These are phyloP conservation scores for Decapterus maruadsi DNA, from an alignment of 2,797 vertebrate genomes.

Conservation along the genomic window DNA sequence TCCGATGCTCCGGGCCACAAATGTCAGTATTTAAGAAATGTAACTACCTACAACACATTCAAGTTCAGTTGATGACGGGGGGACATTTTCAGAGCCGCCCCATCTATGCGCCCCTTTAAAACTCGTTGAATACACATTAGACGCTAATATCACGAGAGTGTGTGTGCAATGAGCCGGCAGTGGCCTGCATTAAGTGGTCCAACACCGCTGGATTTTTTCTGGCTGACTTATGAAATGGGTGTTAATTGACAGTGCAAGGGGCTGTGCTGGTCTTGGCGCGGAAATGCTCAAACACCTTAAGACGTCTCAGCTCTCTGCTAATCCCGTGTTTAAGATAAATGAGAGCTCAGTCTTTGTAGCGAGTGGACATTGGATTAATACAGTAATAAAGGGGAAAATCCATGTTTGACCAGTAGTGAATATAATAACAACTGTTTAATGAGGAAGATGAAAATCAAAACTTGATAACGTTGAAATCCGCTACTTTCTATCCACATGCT, in stretches of 20 bases:
- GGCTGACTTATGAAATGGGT: conserved; percentile 58
- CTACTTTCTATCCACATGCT: not conserved
- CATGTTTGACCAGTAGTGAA: not conserved
- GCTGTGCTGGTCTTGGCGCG: conserved; percentile 49
- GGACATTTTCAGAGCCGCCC: conserved; percentile 25
- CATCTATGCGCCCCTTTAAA: not conserved
- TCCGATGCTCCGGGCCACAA: conserved; percentile 2
- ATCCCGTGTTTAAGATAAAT: conserved; percentile 32
- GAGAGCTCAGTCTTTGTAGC: not conserved
- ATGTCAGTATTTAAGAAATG: conserved; percentile 31
- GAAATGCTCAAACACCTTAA: conserved; percentile 46
- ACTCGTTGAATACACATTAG: conserved; percentile 23
- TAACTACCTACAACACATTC: not conserved
- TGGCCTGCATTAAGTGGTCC: conserved; percentile 54
- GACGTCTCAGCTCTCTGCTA: conserved; percentile 34
- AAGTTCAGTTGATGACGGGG: conserved; percentile 11
- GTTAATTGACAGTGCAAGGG: conserved; percentile 69
- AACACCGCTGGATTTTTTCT: conserved; percentile 53
- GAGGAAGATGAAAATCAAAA: not conserved
- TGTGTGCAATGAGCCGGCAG: conserved; percentile 42
- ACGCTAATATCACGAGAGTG: conserved; percentile 29
- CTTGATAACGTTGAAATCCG: too few species aligned
- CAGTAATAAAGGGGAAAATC: not conserved
- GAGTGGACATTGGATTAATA: not conserved
- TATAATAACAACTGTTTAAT: not conserved